Conservation (phyloP, 2,113 vertebrate species). For the Sigmodon hispidus region DNA sequence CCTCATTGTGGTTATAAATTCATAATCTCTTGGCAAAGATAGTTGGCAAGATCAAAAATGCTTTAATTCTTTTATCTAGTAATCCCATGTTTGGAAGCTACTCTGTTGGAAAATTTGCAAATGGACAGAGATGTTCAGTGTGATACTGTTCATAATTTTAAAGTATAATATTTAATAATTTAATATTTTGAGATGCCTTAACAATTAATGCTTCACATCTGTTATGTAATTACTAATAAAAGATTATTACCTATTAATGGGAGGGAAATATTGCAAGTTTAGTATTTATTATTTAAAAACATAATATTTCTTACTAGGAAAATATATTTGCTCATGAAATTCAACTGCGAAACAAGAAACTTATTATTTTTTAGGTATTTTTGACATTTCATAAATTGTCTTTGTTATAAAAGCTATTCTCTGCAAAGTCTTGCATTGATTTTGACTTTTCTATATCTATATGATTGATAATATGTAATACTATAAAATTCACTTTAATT, state of each 20-base stretch:
- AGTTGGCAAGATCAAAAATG: background rate
- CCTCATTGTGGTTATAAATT: background rate
- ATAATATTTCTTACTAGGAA: background rate
- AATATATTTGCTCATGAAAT: constrained; percentile 7
- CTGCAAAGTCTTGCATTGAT: background rate
- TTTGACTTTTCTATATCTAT: background rate
- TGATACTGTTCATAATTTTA: background rate
- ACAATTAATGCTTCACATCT: background rate
- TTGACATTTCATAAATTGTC: background rate
- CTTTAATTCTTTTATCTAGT: background rate
- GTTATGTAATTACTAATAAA: background rate
- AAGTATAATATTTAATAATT: background rate
- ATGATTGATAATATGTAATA: background rate
- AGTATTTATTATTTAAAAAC: background rate
- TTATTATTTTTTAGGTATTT: background rate
- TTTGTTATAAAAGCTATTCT: background rate
- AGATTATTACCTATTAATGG: background rate
- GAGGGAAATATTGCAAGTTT: background rate
- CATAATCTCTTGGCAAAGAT: background rate
- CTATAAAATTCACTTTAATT: background rate
- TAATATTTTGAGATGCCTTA: background rate
- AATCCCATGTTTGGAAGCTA: background rate
- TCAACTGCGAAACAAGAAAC: background rate
- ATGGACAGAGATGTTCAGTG: background rate
- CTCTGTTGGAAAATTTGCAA: background rate